phyloP scores from a whole-genome alignment of 2,797 vertebrate species.

The Malurus splendens region DNA sequence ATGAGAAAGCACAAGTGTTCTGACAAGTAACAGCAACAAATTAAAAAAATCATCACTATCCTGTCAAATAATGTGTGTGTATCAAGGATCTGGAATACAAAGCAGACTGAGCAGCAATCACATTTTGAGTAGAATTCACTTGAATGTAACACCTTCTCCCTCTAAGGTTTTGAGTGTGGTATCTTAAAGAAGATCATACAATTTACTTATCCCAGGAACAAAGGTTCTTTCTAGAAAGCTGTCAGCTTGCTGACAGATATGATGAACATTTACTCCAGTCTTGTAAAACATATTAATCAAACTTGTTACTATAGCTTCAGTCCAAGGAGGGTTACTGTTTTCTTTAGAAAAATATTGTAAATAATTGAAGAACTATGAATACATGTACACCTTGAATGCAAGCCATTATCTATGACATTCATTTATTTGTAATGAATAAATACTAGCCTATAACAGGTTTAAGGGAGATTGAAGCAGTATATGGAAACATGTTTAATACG shows the following conservation, averaged over 20 bases:
- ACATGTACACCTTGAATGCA: conserved; percentile 12
- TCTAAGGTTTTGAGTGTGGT: conserved; percentile 55
- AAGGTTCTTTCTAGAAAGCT: conserved; percentile 67
- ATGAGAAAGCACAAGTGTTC: conserved; percentile 21
- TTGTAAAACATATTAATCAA: conserved; percentile 76
- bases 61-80: conserved; percentile 13
- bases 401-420: not conserved
- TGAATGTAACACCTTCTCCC: conserved; percentile 58
- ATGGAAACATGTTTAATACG: conserved; percentile 71
- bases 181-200: conserved; percentile 65
- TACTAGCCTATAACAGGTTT: conserved; percentile 27
- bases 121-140: conserved; percentile 48
- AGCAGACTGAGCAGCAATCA: conserved; percentile 38
- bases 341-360: conserved; percentile 60
- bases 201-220: conserved; percentile 69
- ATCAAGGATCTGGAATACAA: conserved; percentile 19
- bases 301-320: conserved; percentile 61
- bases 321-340: conserved; percentile 62
- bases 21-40: conserved; percentile 24
- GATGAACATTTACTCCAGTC: conserved; percentile 72
- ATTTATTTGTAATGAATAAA: conserved; percentile 38
- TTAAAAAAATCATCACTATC: not conserved
- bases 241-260: conserved; percentile 70
- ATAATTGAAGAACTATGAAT: conserved; percentile 38
- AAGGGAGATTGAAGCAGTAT: conserved; percentile 56